A percentile compares a stretch with the other conserved stretches of the same genome.
These are phyloP conservation scores for Sebastes variabilis DNA, from an alignment of 2,797 vertebrate genomes.

Conservation along the genomic window DNA sequence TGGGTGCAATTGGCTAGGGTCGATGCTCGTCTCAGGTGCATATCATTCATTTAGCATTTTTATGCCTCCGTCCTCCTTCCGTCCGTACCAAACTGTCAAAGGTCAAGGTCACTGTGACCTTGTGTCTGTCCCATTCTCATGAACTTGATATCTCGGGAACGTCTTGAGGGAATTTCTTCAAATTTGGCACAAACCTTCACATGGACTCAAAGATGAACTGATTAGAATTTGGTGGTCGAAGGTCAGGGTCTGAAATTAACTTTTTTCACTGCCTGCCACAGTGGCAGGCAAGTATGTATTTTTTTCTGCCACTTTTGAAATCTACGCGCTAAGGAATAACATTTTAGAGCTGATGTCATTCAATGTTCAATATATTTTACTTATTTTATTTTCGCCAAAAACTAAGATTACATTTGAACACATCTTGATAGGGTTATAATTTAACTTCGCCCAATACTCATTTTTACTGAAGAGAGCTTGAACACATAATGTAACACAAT, in stretches of 20 bases:
- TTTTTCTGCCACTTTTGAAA: too few species aligned
- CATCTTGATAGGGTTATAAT: too few species aligned
- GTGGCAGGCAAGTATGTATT: too few species aligned
- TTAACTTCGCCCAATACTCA: too few species aligned
- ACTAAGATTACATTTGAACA: too few species aligned
- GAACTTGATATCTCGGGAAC: not conserved
- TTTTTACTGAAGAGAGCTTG: too few species aligned
- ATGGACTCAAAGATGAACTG: not conserved
- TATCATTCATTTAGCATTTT: not conserved
- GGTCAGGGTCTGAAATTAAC: not conserved
- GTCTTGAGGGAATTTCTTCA: not conserved
- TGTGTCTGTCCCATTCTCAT: not conserved
- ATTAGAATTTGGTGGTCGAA: not conserved
- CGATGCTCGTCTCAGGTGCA: not conserved
- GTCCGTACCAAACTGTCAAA: not conserved
- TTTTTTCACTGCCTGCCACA: too few species aligned
- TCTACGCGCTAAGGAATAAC: too few species aligned
- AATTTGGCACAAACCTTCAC: not conserved
- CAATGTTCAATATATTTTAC: too few species aligned
- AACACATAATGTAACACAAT: too few species aligned
- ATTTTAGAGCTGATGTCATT: too few species aligned
- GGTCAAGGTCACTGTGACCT: not conserved
- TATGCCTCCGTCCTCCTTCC: not conserved
- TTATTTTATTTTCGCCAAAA: too few species aligned
- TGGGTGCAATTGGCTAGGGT: not conserved